phyloP scores from a whole-genome alignment of 2,888 invertebrate species.

The Drosophila mayaguana region DNA sequence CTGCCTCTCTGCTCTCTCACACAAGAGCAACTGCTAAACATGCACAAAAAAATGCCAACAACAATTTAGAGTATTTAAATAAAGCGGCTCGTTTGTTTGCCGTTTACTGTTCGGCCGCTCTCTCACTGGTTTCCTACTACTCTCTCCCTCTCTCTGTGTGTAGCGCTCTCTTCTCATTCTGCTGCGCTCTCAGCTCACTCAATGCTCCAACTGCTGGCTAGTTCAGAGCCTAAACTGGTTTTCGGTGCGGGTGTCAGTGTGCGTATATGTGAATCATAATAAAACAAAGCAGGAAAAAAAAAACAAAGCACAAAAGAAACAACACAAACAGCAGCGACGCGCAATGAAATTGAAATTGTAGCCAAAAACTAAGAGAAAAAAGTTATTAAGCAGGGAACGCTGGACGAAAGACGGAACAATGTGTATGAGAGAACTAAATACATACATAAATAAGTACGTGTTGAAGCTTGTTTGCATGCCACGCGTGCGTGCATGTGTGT shows the following conservation, averaged over 20 bases:
- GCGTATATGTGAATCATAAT: slow-evolving; percentile 69
- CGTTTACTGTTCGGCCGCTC: slow-evolving; percentile 24
- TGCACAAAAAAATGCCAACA: slow-evolving; percentile 46
- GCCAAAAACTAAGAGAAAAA: slow-evolving; percentile 42
- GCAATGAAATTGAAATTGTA: slow-evolving; percentile 77
- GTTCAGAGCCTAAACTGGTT: slow-evolving; percentile 63
- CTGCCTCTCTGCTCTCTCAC: neutral
- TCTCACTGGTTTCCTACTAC: slow-evolving; percentile 7
- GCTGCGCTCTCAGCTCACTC: slow-evolving; percentile 5
- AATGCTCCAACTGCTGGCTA: slow-evolving; percentile 6
- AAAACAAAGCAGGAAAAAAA: slow-evolving; percentile 48
- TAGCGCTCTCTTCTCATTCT: neutral
- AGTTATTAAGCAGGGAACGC: slow-evolving; percentile 9
- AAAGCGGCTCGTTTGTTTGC: slow-evolving; percentile 62
- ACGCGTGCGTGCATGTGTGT: neutral
- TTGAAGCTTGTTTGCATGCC: neutral
- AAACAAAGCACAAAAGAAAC: slow-evolving; percentile 12
- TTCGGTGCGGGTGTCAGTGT: slow-evolving; percentile 70
- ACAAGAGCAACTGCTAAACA: slow-evolving; percentile 21
- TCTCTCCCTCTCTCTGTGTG: slow-evolving; percentile 11
- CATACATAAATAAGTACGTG: slow-evolving; percentile 13
- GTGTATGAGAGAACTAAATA: slow-evolving; percentile 41
- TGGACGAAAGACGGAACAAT: slow-evolving; percentile 33
- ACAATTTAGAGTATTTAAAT: slow-evolving; percentile 58
- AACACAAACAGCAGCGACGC: slow-evolving; percentile 26